Conservation (phyloP, 2,888 invertebrate species). For the Apodemia arnacis region DNA sequence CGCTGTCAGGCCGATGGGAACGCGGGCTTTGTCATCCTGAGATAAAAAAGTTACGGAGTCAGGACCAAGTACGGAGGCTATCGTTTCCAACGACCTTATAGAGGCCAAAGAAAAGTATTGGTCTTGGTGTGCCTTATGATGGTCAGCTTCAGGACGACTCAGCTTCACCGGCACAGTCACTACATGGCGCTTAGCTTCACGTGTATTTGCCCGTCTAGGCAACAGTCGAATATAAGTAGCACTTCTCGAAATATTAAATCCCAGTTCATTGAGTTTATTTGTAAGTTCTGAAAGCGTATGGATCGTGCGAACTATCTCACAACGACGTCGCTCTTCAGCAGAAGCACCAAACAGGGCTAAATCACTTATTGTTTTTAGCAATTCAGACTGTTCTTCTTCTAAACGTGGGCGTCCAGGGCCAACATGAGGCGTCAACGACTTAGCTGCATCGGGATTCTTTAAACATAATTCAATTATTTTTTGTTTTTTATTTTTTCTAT, state of each 20-base stretch:
- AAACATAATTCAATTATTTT: slow-evolving; percentile 38
- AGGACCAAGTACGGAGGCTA: slow-evolving; percentile 32
- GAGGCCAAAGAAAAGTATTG: slow-evolving; percentile 44
- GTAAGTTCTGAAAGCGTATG: slow-evolving; percentile 51
- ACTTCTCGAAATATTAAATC: slow-evolving; percentile 48
- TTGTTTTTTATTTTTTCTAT: slow-evolving; percentile 38
- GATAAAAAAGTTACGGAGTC: slow-evolving; percentile 34
- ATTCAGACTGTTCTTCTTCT: slow-evolving; percentile 63
- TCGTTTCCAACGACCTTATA: slow-evolving; percentile 35
- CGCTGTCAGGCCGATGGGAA: slow-evolving; percentile 41
- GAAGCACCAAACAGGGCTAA: slow-evolving; percentile 61
- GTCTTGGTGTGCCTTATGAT: slow-evolving; percentile 58
- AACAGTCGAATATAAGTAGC: slow-evolving; percentile 61
- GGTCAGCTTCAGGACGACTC: slow-evolving; percentile 69
- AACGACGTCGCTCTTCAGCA: slow-evolving; percentile 27
- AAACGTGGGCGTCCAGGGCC: slow-evolving; percentile 69
- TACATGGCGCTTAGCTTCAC: slow-evolving; percentile 69
- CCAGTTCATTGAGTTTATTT: slow-evolving; percentile 55
- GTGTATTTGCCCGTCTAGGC: slow-evolving; percentile 45
- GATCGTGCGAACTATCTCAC: slow-evolving; percentile 28
- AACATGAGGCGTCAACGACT: slow-evolving; percentile 38
- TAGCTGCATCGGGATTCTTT: slow-evolving; percentile 37
- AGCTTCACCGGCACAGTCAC: slow-evolving; percentile 72
- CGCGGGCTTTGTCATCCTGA: slow-evolving; percentile 40
- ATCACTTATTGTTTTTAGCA: slow-evolving; percentile 72